These are phyloP conservation scores for Lethenteron reissneri DNA, from an alignment of 2,113 vertebrate genomes.

Conservation along the genomic window DNA sequence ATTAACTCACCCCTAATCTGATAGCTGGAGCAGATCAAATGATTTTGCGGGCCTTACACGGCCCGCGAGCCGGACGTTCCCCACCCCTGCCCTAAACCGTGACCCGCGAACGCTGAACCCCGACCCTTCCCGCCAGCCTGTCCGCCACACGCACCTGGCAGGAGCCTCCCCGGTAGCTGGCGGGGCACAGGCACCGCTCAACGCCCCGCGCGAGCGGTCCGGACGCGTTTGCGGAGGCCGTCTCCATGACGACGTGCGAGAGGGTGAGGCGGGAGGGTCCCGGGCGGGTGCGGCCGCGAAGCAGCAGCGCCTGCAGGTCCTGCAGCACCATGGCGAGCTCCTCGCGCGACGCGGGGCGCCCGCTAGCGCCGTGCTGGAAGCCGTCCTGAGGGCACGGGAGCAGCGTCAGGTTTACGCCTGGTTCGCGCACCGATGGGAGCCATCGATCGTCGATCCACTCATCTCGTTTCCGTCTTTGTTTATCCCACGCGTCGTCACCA, in stretches of 20 bases:
- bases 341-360: constrained; percentile 1
- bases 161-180: not conserved
- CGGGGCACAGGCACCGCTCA: not conserved
- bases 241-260: not conserved
- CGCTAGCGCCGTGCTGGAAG: not conserved
- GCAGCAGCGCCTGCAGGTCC: not conserved
- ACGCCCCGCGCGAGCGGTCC: constrained; percentile 1
- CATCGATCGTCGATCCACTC: too few species aligned
- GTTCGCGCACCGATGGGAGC: too few species aligned
- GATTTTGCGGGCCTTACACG: too few species aligned
- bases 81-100: too few species aligned
- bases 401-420: too few species aligned
- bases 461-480: too few species aligned
- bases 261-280: not conserved
- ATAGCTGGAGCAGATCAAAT: too few species aligned
- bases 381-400: not conserved
- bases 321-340: constrained; percentile 2
- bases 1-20: too few species aligned
- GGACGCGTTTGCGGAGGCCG: not conserved
- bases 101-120: too few species aligned
- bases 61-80: too few species aligned
- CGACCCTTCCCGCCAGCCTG: too few species aligned
- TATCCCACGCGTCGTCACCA: too few species aligned
- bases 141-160: not conserved
- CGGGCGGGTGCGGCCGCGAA: not conserved